Percentiles rank a stretch among this genome's conserved stretches.
phyloP scores from a whole-genome alignment of 2,888 invertebrate genomes.

The Masnerella sp. region DNA sequence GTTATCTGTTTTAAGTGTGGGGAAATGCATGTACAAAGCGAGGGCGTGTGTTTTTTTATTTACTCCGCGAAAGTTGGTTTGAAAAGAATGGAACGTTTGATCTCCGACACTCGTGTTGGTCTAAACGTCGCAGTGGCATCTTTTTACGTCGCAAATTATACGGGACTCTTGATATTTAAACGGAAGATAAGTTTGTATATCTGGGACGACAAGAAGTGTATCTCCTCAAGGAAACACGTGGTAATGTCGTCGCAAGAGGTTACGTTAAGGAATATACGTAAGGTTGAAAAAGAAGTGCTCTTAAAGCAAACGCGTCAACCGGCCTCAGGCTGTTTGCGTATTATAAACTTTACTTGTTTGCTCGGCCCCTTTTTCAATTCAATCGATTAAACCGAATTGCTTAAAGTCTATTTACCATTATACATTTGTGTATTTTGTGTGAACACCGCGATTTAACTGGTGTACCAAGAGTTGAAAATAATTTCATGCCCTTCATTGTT shows the following conservation, averaged over 20 bases:
- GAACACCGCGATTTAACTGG: no score
- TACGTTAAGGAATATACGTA: slow-evolving; percentile 34
- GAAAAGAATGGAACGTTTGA: slow-evolving; percentile 53
- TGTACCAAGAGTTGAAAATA: no score
- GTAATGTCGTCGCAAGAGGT: slow-evolving; percentile 36
- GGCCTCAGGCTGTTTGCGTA: slow-evolving; percentile 66
- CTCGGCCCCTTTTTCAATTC: slow-evolving; percentile 60
- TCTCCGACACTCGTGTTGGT: slow-evolving; percentile 36
- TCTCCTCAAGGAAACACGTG: slow-evolving; percentile 39
- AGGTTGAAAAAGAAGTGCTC: slow-evolving; percentile 60
- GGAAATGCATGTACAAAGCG: slow-evolving; percentile 46
- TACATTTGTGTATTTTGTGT: no score
- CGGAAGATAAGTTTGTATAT: slow-evolving; percentile 37
- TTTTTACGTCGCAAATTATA: slow-evolving; percentile 32
- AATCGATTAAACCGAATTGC: slow-evolving; percentile 19
- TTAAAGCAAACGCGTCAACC: slow-evolving; percentile 60
- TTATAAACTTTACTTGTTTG: slow-evolving; percentile 62
- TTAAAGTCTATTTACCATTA: no score
- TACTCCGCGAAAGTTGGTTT: slow-evolving; percentile 42
- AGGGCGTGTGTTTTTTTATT: slow-evolving; percentile 45
- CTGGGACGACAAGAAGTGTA: slow-evolving; percentile 19
- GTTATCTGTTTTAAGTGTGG: no score
- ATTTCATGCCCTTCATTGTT: no score
- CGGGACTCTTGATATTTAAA: slow-evolving; percentile 9
- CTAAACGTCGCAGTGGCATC: slow-evolving; percentile 11